Evolutionary conservation across 2,797 vertebrate genomes (phyloP), one percentile per base, ranked within the genome.

Genomic region (Labroides dimidiatus): DNA sequence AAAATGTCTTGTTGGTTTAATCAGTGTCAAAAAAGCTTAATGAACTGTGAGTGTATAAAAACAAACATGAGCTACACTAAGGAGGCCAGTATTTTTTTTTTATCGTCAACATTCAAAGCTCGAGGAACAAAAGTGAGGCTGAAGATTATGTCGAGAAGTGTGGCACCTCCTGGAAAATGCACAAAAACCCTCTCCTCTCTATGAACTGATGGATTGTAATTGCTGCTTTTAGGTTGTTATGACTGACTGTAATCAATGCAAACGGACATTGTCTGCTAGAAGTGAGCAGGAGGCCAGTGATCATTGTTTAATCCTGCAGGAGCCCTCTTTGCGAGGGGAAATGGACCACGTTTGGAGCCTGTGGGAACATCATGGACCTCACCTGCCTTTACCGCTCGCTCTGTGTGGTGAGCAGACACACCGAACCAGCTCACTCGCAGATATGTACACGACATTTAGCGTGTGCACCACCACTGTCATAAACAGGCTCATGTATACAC

Each of bases 181-280:
- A 86, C 81, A 81, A 80, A 82, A 75, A 80, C 77, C 84, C 72
- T 90, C 89, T 72, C 90, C 89, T 89, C 87, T 82, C 81, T 77
- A 73, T 51, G 72, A 86, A 89, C 79, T 69, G 76, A 81, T 90
- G 82, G 82, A 87, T 87, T 75, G 69, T 84, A 87, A 86, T 87
- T 93, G 93, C 93, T 95, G 94, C 94, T 94, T 94, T 87, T 82
- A 86, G 80, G 44, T 83, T 81, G 68, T 80, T 78, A 54, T 41
- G 64, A 75, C 71, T 57, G 53, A 80, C 68, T 79, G 56, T 82
- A 81, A 84, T 82, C 82, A 90, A 89, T 90, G 88, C 94, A 95
- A 95, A 83, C 65, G 62, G 73, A 72, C 54, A 72, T 56, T 59
- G 72, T 75, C 75, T 75, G 44, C 89, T 71, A 63, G 78, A 71